A percentile compares a stretch with the other conserved stretches of the same genome.
phyloP scores from a whole-genome alignment of 2,797 vertebrate genomes.

The Ispidina lecontei region DNA sequence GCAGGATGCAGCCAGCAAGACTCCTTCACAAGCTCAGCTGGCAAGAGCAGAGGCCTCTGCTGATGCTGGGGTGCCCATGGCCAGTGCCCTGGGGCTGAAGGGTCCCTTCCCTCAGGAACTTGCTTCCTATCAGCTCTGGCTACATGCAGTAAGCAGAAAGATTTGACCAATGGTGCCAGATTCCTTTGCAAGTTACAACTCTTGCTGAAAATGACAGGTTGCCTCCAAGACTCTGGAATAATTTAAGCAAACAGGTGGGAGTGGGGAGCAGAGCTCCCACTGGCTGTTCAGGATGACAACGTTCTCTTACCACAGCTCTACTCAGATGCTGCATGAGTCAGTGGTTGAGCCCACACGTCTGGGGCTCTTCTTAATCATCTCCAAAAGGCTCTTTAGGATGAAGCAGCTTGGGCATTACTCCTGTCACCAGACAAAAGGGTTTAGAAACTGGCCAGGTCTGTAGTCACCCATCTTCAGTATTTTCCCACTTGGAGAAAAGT shows the following conservation, averaged over 20 bases:
- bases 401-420: neutral
- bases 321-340: slow-evolving; percentile 66
- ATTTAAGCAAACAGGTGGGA: slow-evolving; percentile 58
- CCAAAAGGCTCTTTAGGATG: slow-evolving; percentile 10
- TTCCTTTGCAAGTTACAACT: neutral
- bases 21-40: neutral
- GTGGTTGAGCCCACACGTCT: slow-evolving; percentile 57
- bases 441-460: neutral
- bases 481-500: neutral
- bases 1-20: neutral
- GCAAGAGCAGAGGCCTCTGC: neutral
- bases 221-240: slow-evolving; percentile 23
- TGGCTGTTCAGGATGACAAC: slow-evolving; percentile 14
- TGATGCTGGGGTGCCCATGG: neutral
- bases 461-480: neutral
- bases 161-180: neutral
- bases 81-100: accelerated
- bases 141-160: accelerated
- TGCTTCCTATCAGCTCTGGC: neutral
- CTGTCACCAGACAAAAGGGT: neutral
- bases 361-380: slow-evolving; percentile 37
- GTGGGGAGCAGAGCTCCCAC: slow-evolving; percentile 38
- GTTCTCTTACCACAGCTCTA: neutral
- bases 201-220: slow-evolving; percentile 9
- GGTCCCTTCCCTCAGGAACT: neutral